A percentile compares a stretch with the other conserved stretches of the same genome.
phyloP scores from a whole-genome alignment of 2,888 invertebrate genomes.

The Ophion obscuratus region DNA sequence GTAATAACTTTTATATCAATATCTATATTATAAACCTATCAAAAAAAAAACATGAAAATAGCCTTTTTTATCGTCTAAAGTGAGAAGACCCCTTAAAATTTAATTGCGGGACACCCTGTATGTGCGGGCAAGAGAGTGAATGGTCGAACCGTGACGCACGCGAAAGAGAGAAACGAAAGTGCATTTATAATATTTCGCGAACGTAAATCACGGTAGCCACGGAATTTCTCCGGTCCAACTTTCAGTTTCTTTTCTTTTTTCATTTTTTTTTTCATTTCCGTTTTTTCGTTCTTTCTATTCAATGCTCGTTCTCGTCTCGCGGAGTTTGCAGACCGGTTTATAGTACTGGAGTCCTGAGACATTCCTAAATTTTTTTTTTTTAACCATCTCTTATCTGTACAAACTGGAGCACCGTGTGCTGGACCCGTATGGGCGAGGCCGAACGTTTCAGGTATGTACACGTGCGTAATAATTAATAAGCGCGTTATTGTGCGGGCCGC shows the following conservation, averaged over 20 bases:
- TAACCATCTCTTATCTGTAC: constrained; percentile 14
- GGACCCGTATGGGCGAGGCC: constrained; percentile 59
- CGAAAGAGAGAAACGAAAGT: constrained; percentile 54
- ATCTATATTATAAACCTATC: too few species aligned
- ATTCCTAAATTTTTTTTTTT: too few species aligned
- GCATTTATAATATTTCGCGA: constrained; percentile 54
- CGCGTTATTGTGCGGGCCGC: neutral
- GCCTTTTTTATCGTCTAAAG: too few species aligned
- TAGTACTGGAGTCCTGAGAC: too few species aligned
- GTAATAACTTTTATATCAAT: too few species aligned
- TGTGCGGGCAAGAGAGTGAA: constrained; percentile 1
- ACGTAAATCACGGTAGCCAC: constrained; percentile 49
- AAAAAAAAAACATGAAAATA: too few species aligned
- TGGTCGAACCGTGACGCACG: constrained; percentile 18
- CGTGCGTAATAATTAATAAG: constrained; percentile 45
- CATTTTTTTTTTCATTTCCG: neutral
- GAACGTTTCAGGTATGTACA: constrained; percentile 35
- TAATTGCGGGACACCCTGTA: neutral
- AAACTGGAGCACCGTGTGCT: constrained; percentile 22
- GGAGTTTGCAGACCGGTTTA: neutral
- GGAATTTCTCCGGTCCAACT: constrained; percentile 49
- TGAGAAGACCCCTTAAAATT: too few species aligned
- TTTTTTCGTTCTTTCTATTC: neutral
- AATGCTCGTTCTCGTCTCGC: neutral
- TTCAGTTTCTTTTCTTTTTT: constrained; percentile 23